A percentile compares a stretch with the other conserved stretches of the same genome.
Evolutionary conservation across 2,797 vertebrate species (phyloP).

Genomic region (Peromyscus eremicus): DNA sequence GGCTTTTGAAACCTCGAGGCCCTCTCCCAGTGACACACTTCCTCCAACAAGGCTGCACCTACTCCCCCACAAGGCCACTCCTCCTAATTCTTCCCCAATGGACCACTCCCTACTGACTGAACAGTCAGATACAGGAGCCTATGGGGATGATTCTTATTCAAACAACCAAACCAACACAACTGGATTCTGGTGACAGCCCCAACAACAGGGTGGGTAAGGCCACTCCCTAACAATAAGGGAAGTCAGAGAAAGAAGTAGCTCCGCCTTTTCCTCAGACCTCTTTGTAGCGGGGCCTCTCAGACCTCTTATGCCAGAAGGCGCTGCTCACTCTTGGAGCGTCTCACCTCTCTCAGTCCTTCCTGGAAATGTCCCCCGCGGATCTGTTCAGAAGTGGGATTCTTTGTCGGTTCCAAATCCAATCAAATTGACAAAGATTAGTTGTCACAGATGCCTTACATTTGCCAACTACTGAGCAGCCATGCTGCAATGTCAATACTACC

Average conservation of each 20-base stretch:
- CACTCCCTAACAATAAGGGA: neutral
- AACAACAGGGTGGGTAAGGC: neutral
- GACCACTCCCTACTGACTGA: neutral
- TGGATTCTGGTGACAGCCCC: neutral
- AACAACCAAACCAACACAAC: neutral
- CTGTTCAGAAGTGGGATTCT: neutral
- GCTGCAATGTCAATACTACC: neutral
- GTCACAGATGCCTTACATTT: neutral
- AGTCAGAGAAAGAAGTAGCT: neutral
- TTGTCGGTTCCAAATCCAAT: neutral
- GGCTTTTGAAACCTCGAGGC: neutral
- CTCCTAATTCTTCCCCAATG: neutral
- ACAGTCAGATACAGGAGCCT: neutral
- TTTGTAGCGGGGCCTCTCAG: neutral
- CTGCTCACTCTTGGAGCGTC: neutral
- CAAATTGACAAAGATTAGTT: neutral
- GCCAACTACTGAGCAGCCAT: neutral
- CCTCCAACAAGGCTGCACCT: neutral
- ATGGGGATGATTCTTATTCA: neutral
- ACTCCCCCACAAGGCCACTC: no score
- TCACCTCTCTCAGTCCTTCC: neutral
- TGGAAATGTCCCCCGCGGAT: neutral
- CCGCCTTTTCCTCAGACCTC: neutral
- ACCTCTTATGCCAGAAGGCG: neutral
- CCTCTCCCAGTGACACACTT: neutral